A percentile compares a stretch with the other conserved stretches of the same genome.
phyloP scores from a whole-genome alignment of 2,888 invertebrate species.

The Synanthedon myopaeformis region DNA sequence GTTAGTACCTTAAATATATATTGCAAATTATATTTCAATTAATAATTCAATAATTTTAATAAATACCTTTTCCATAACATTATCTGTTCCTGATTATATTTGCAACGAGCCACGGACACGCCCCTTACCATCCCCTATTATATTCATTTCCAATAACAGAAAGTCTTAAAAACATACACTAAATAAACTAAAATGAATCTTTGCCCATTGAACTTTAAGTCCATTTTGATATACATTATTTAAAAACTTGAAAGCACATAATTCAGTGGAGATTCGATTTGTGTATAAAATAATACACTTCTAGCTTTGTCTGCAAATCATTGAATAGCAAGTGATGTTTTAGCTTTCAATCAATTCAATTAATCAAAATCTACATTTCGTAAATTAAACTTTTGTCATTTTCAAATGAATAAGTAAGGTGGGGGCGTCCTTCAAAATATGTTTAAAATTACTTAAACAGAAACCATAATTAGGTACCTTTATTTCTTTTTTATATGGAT shows the following conservation, averaged over 20 bases:
- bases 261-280: slow-evolving; percentile 44
- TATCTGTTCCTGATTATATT: slow-evolving; percentile 59
- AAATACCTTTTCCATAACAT: slow-evolving; percentile 2
- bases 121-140: slow-evolving; percentile 65
- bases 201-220: slow-evolving; percentile 9
- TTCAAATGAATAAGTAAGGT: no score
- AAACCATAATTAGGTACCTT: no score
- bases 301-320: slow-evolving; percentile 61
- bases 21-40: no score
- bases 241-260: slow-evolving; percentile 34
- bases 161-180: slow-evolving; percentile 20
- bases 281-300: slow-evolving; percentile 69
- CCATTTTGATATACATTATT: slow-evolving; percentile 4
- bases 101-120: slow-evolving; percentile 63
- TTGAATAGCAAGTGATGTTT: slow-evolving; percentile 63
- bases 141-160: slow-evolving; percentile 27
- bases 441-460: no score
- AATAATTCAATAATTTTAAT: no score
- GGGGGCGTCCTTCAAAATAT: no score
- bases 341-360: slow-evolving; percentile 59
- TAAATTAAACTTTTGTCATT: slow-evolving; percentile 26
- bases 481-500: no score
- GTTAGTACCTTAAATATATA: no score
- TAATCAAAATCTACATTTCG: slow-evolving; percentile 52
- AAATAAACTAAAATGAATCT: slow-evolving; percentile 12